Conservation (phyloP, 2,113 vertebrate species). For the Microcebus murinus region DNA sequence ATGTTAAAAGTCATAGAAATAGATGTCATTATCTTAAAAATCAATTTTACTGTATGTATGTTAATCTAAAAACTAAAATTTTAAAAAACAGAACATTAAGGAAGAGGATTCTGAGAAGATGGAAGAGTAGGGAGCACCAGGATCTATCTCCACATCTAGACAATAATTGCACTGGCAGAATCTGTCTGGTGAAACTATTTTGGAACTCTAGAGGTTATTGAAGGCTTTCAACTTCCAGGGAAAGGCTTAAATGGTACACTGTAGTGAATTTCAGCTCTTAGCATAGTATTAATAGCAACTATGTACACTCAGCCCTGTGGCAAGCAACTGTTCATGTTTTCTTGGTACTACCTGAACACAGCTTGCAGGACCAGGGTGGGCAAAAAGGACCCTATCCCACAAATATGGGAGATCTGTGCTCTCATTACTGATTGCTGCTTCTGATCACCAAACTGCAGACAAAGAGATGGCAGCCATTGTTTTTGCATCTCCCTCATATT, state of each 20-base stretch:
- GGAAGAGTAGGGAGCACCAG: not conserved
- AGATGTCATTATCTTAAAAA: not conserved
- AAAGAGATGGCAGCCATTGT: not conserved
- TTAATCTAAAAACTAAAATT: not conserved
- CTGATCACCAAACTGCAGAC: not conserved
- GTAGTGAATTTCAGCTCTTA: not conserved
- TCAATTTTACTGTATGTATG: not conserved
- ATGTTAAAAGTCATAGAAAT: conserved; percentile 32
- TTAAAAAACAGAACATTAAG: not conserved
- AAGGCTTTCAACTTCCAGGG: not conserved
- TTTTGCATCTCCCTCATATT: not conserved
- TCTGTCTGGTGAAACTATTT: not conserved
- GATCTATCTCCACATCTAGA: not conserved
- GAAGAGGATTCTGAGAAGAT: not conserved
- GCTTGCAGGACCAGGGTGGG: not conserved
- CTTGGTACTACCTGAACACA: not conserved
- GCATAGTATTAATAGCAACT: not conserved
- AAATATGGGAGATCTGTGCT: not conserved
- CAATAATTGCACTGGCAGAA: not conserved
- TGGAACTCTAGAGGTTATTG: not conserved
- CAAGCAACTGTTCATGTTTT: not conserved
- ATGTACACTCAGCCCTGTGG: not conserved
- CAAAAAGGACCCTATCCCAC: not conserved
- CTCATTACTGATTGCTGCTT: not conserved
- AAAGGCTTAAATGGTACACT: not conserved